These are phyloP conservation scores for Meteorus sp. DNA, from an alignment of 1,140 invertebrate genomes.

Conservation along the genomic window DNA sequence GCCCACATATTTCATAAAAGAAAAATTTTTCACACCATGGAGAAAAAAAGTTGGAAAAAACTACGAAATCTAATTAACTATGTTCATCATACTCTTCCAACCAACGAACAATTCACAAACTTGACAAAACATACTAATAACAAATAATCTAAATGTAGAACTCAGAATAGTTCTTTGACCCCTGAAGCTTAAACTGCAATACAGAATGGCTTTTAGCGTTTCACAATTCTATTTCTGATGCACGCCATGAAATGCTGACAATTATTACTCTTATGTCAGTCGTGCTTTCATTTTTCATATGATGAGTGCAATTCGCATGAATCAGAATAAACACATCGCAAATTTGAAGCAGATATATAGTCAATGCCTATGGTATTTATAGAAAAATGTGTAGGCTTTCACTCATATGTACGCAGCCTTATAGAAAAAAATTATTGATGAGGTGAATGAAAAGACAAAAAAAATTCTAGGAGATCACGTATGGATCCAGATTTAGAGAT, in stretches of 20 bases:
- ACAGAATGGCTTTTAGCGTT: conserved; percentile 25
- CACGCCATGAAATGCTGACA: conserved; percentile 32
- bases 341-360: background rate
- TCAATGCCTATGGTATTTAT: background rate
- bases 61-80: too few relatives aligned
- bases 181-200: background rate
- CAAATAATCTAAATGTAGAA: background rate
- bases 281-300: background rate
- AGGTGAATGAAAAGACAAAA: too few relatives aligned
- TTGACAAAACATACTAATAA: background rate
- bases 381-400: too few relatives aligned
- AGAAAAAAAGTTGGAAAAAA: too few relatives aligned
- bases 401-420: too few relatives aligned
- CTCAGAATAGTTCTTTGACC: conserved; percentile 2
- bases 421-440: too few relatives aligned
- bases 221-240: conserved; percentile 41
- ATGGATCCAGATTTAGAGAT: conserved; percentile 67
- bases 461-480: conserved; percentile 60
- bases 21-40: background rate
- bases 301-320: conserved; percentile 6
- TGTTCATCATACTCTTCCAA: too few relatives aligned
- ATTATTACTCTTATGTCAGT: conserved; percentile 30
- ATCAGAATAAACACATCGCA: background rate
- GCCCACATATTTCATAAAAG: background rate
- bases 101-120: background rate